These are phyloP conservation scores for Corythornis vintsioides DNA, from an alignment of 2,113 vertebrate species.

Conservation along the genomic window DNA sequence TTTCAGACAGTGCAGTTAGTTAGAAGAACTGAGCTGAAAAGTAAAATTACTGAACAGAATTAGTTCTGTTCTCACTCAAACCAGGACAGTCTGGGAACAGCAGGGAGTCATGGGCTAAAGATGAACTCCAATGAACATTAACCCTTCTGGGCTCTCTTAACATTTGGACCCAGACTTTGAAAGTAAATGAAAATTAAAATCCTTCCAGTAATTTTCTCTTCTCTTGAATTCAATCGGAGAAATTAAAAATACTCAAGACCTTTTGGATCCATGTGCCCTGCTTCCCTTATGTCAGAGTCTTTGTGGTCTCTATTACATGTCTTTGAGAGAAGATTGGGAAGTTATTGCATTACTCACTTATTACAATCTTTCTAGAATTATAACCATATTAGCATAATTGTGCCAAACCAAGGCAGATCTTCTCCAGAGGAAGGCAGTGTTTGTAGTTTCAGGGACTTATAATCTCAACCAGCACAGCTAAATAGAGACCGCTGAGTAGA, in stretches of 20 bases:
- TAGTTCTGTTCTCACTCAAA: too few species aligned
- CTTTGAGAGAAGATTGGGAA: not conserved
- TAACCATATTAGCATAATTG: not conserved
- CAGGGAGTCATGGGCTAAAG: not conserved
- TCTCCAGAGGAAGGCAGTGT: constrained; percentile 7
- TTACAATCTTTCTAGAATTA: not conserved
- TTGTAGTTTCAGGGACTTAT: not conserved
- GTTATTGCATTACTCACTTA: not conserved
- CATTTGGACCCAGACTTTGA: not conserved
- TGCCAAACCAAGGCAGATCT: not conserved
- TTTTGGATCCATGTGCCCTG: not conserved
- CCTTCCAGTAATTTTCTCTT: constrained; percentile 6
- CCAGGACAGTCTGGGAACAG: not conserved
- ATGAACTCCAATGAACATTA: constrained; percentile 31
- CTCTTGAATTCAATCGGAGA: not conserved
- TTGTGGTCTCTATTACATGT: not conserved
- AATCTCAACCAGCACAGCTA: not conserved
- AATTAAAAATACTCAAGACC: not conserved
- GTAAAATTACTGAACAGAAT: too few species aligned
- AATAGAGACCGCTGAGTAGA: not conserved
- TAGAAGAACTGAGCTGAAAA: too few species aligned
- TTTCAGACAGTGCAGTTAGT: too few species aligned
- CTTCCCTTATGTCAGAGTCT: not conserved
- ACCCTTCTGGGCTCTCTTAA: constrained; percentile 31
- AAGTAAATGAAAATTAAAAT: constrained; percentile 33